Evolutionary conservation across 2,113 vertebrate species (phyloP), one percentile per base, ranked within the genome.

Genomic region (Camelus bactrianus): DNA sequence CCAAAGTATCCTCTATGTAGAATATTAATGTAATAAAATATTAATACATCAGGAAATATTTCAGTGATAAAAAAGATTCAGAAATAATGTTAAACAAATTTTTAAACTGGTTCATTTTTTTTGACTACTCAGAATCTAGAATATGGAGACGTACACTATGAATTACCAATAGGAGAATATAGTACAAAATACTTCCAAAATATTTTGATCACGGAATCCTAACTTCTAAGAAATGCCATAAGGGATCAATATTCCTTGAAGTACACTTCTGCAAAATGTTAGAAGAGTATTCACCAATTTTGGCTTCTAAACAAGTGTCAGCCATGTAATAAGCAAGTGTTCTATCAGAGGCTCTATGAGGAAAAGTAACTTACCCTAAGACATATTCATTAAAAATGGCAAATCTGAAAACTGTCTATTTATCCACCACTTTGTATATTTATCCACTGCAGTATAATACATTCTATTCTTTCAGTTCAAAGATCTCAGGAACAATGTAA

Each of bases 181-280:
- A 91, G 3, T 92, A 69, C 7, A 69, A 86, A 93, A 79, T 87
- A 12, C 35, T 92, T 86, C 84, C 32, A 79, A 81, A 94, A 56
- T 56, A 42, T 50, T 94, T 83, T 89, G 26, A 70, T 86, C 32
- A 56, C 42, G 35, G 46, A 86, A 42, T 46, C 6, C 3, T 65
- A 56, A 81, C 46, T 91, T 82, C 79, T 8, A 93, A 72, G 20
- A 91, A 73, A 35, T 77, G 56, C 48, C 11, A 50, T 52, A 30
- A 20, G 58, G 30, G 22, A 28, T 93, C n/a, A 76, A 15, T 20
- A 22, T 54, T 89, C 6, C 30, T 50, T 54, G 50, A 26, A 73
- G 24, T 26, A 80, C 4, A 64, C 24, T 77, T 85, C 73, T 93
- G 69, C 42, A 64, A 85, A 52, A 52, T 89, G 8, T 26, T 64